Percentiles rank a stretch among this genome's conserved stretches.
These are phyloP conservation scores for Phengaris arion DNA, from an alignment of 2,888 invertebrate species.

Conservation along the genomic window DNA sequence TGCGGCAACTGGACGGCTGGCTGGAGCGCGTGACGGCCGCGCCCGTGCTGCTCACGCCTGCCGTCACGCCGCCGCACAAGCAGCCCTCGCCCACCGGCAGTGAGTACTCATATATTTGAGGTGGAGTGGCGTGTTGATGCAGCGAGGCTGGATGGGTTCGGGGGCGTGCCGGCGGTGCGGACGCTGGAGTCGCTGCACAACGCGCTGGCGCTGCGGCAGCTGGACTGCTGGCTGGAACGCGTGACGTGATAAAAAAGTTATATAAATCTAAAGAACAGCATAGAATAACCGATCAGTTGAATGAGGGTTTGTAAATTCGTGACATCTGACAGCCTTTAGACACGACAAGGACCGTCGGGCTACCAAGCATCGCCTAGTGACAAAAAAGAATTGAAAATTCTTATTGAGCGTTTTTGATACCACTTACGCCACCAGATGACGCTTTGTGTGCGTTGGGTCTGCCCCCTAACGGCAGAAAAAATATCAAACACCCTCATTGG, in stretches of 20 bases:
- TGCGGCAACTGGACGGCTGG: conserved; percentile 94
- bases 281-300: too few relatives aligned
- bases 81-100: conserved; percentile 68
- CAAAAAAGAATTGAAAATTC: too few relatives aligned
- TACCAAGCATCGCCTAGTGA: too few relatives aligned
- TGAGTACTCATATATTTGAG: conserved; percentile 42
- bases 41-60: conserved; percentile 84
- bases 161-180: conserved; percentile 96
- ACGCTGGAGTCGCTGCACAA: conserved; percentile 99
- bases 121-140: conserved; percentile 22
- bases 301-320: too few relatives aligned
- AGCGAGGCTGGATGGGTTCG: conserved; percentile 90
- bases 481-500: too few relatives aligned
- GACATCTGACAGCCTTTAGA: too few relatives aligned
- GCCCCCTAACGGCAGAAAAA: too few relatives aligned
- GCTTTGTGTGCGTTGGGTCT: too few relatives aligned
- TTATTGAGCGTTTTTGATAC: too few relatives aligned
- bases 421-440: too few relatives aligned
- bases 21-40: conserved; percentile 91
- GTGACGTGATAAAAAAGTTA: conserved; percentile 59
- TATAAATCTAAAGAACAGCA: too few relatives aligned
- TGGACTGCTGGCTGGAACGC: conserved; percentile 93
- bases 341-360: too few relatives aligned
- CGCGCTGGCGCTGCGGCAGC: conserved; percentile 93
- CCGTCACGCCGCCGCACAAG: conserved; percentile 79